Conservation (phyloP, 2,113 vertebrate genomes). For the Vombatus ursinus region DNA sequence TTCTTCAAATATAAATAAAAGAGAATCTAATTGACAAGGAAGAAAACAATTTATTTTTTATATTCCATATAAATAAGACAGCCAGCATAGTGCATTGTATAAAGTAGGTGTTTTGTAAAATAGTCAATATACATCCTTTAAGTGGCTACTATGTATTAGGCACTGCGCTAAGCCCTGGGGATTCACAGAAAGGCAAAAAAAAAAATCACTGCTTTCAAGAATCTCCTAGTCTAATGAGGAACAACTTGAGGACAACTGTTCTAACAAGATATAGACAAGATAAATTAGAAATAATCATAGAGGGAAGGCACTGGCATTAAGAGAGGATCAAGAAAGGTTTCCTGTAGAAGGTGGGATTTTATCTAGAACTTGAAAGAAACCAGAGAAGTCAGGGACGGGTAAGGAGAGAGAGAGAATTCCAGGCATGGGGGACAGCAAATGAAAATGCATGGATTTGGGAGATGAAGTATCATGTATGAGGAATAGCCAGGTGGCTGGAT, state of each 20-base stretch:
- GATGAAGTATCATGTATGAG: background rate
- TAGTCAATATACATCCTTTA: background rate
- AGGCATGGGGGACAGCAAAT: no score
- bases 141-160: background rate
- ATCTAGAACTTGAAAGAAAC: no score
- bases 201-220: background rate
- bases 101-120: background rate
- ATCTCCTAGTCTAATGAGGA: background rate
- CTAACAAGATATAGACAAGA: no score
- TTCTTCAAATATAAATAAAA: background rate
- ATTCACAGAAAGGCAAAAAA: background rate
- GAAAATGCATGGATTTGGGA: background rate
- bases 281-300: background rate
- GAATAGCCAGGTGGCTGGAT: background rate
- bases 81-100: background rate
- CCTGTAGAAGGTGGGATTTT: no score
- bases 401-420: no score
- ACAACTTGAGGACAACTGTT: background rate
- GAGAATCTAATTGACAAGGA: background rate
- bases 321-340: no score
- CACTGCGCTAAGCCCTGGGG: background rate
- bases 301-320: no score
- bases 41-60: background rate
- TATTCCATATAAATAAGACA: background rate
- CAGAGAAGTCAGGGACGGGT: no score